Evolutionary conservation across 2,888 invertebrate genomes (phyloP).

Genomic region (Leptopilina myrica): DNA sequence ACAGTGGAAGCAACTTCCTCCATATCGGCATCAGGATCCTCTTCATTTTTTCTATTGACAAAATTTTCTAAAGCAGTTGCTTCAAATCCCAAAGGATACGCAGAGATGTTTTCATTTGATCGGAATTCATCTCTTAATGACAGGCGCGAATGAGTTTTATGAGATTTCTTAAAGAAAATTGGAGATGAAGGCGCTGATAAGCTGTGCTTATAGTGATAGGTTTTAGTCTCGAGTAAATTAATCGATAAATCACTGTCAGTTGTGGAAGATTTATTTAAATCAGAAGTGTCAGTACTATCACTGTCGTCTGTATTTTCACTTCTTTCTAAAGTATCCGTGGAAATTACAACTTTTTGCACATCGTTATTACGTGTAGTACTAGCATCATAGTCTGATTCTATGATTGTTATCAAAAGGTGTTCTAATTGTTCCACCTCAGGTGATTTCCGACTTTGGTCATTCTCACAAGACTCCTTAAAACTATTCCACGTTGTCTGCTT

Average conservation of each 20-base stretch:
- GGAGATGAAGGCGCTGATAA: slow-evolving; percentile 71
- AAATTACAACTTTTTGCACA: slow-evolving; percentile 9
- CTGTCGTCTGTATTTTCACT: slow-evolving; percentile 52
- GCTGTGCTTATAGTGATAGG: slow-evolving; percentile 69
- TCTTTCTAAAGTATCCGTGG: slow-evolving; percentile 56
- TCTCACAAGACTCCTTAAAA: slow-evolving; percentile 37
- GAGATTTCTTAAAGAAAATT: slow-evolving; percentile 57
- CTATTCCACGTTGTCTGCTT: slow-evolving; percentile 38
- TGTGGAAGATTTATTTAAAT: not conserved
- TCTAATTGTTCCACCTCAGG: slow-evolving; percentile 72
- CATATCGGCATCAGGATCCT: slow-evolving; percentile 77
- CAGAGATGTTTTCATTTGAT: slow-evolving; percentile 68
- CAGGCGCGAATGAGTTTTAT: slow-evolving; percentile 60
- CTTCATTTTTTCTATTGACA: slow-evolving; percentile 69
- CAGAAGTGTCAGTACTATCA: not conserved
- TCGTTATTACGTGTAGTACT: slow-evolving; percentile 48
- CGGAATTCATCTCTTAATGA: slow-evolving; percentile 68
- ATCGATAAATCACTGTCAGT: slow-evolving; percentile 44
- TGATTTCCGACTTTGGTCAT: slow-evolving; percentile 52
- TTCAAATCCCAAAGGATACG: slow-evolving; percentile 68
- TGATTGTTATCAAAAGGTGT: slow-evolving; percentile 68
- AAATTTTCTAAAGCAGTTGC: slow-evolving; percentile 60
- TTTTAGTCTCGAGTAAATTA: slow-evolving; percentile 43
- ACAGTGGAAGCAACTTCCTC: slow-evolving; percentile 69
- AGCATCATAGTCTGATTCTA: slow-evolving; percentile 66